Evolutionary conservation across 2,888 invertebrate species (phyloP), one percentile per base, ranked within the genome.

Genomic region (Diarsia rubi): DNA sequence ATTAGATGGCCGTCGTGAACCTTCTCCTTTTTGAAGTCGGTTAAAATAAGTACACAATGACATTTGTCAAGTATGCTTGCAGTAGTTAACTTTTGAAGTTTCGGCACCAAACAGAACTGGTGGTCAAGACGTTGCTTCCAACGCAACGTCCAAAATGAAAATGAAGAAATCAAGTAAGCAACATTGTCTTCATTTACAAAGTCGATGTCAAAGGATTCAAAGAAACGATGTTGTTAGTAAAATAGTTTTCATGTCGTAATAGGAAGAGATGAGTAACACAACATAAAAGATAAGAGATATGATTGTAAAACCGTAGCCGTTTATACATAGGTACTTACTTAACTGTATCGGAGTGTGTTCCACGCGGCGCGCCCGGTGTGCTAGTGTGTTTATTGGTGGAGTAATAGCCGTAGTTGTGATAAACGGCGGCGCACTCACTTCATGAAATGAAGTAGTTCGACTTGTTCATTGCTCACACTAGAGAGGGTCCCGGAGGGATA

Each of bases 381-480:
- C 45, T 24, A 37, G 45, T 16, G 24, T 47, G 42, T 62, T 47
- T 54, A 54, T 37, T 63, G 11, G 60, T 52, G 3, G 31, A 24
- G n/a, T 69, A 44, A 24, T 24, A 24, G 44, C 21, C 16, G 45
- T 16, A 37, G 24, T 19, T 67, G 37, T 57, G 63, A 70, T 31
- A 37, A 62, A 63, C 27, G 24, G 45, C 12, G 24, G 62, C 69
- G 19, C 19, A 45, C 12, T 52, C 42, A 57, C 63, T 57, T 70
- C 31, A 73, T 73, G 64, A 63, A 12, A 47, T 74, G 57, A 37
- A 70, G 11, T 45, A 54, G 24, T 54, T 54, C 24, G 27, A 57
- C 27, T 57, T 24, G 52, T 54, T 47, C 42, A 16, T 62, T 62
- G 49, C 27, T 52, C 42, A 45, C 27, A 27, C 37, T n/a, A 44